Base-by-base conservation (phyloP, 2,888 invertebrate species). In the Colletes collaris region DNA sequence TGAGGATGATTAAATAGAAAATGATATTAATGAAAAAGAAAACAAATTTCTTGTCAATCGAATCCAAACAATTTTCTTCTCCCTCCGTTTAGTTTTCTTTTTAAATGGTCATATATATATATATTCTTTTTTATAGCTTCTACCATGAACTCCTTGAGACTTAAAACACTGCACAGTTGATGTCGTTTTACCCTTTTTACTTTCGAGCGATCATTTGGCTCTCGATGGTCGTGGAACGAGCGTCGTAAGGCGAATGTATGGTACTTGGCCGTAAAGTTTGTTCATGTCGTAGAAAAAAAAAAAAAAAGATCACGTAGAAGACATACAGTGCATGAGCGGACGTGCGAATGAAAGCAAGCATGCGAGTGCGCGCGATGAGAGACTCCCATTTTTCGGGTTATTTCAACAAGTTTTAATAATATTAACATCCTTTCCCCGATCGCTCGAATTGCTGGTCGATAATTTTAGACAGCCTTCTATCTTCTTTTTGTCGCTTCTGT, bases 1-100 rank as follows among this genome's bases (percentile, higher is more conserved):
- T 89, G 89, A 89, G 74, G 79, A 89, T 89, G 89, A 90, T 90
- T 89, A 89, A 91, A 90, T 90, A 89, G 88, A 89, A 89, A 88
- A 91, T 90, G 85, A 88, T 88, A 88, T 91, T 89, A 86, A 88
- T 88, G 86, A 86, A 88, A 86, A 81, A 81, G 60, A 82, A 78
- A 77, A 70, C 59, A 40, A 40, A 66, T 44, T 76, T 87, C 64
- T 89, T 88, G 58, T 90, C 77, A 84, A 84, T 89, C 80, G 52
- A 82, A 83, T 85, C 86, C 85, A 83, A 81, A 84, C 63, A 70
- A 69, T 83, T 27, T 27, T 27, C 80, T 81, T 74, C 72, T 76
- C 81, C 83, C 80, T 76, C 72, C 71, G 67, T 64, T 80, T 72
- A 78, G 40, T 69, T 77, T 44, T 70, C 56, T 53, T 50, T 64